A percentile compares a stretch with the other conserved stretches of the same genome.
Conservation (phyloP, 2,797 vertebrate species). For the Anguilla megastoma region DNA sequence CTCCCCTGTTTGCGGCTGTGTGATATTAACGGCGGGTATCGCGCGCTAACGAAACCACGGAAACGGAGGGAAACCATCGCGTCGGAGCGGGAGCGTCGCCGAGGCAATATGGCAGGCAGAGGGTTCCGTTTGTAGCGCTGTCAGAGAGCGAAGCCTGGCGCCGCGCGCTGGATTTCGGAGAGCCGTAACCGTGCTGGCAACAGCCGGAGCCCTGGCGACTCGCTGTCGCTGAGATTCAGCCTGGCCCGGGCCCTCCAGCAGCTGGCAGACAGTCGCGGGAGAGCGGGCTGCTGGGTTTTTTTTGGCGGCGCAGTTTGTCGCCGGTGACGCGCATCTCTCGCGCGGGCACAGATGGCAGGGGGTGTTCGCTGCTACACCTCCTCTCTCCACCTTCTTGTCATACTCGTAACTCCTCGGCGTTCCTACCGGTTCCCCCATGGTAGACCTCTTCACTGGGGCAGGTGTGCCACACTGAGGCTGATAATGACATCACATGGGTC, state of each 20-base stretch:
- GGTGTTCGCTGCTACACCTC: neutral
- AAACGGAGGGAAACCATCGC: neutral
- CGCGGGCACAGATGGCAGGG: neutral
- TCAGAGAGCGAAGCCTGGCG: neutral
- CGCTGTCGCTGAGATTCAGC: neutral
- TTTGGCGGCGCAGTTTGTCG: neutral
- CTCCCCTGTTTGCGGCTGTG: neutral
- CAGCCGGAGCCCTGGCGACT: neutral
- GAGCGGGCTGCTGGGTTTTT: neutral
- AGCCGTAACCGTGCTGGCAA: neutral
- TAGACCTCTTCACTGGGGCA: neutral
- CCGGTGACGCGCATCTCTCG: neutral
- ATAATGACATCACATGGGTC: neutral
- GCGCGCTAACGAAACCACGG: neutral
- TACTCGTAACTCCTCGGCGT: neutral
- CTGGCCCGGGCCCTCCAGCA: neutral
- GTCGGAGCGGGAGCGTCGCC: neutral
- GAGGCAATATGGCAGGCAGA: neutral
- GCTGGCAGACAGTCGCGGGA: neutral
- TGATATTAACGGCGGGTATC: neutral
- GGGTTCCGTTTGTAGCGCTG: neutral
- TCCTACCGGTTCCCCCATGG: neutral
- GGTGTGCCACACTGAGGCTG: neutral
- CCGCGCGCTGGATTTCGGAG: neutral
- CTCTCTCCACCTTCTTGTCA: neutral